These are phyloP conservation scores for Melanotaenia maccullochi DNA, from an alignment of 2,797 vertebrate species.

Conservation along the genomic window DNA sequence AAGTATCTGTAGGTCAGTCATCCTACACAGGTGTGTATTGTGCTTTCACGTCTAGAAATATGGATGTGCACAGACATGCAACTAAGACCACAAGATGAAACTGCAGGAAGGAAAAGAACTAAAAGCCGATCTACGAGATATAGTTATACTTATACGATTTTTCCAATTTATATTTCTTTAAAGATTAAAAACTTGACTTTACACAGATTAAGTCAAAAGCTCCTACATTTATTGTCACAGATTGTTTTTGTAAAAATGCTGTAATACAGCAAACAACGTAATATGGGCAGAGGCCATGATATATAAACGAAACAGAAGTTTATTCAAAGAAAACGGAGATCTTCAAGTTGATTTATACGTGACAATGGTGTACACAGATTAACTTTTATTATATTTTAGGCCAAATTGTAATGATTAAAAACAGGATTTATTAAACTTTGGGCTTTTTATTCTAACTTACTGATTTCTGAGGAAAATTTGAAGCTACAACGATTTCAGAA, in stretches of 20 bases:
- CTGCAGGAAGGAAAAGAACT: conserved; percentile 21
- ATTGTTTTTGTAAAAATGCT: background rate
- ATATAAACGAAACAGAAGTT: background rate
- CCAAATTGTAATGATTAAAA: background rate
- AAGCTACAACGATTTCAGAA: background rate
- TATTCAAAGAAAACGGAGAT: no score
- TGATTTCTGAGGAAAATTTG: background rate
- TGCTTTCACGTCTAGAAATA: conserved; percentile 32
- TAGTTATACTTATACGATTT: background rate
- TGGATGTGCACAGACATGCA: conserved; percentile 63
- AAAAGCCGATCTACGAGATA: background rate
- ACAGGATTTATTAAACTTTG: background rate
- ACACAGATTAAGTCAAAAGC: background rate
- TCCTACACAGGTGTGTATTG: conserved; percentile 16
- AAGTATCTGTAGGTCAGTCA: conserved; percentile 25
- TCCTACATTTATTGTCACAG: no score
- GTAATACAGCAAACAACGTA: background rate
- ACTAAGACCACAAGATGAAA: conserved; percentile 20
- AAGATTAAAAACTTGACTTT: background rate
- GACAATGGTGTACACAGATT: background rate
- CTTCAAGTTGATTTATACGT: background rate
- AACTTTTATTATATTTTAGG: no score
- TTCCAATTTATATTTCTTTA: background rate
- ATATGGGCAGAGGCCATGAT: background rate
- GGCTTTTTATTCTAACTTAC: background rate